Percentiles rank a stretch among this genome's conserved stretches.
Conservation (phyloP, 2,113 vertebrate genomes). For the Pimephales promelas region DNA sequence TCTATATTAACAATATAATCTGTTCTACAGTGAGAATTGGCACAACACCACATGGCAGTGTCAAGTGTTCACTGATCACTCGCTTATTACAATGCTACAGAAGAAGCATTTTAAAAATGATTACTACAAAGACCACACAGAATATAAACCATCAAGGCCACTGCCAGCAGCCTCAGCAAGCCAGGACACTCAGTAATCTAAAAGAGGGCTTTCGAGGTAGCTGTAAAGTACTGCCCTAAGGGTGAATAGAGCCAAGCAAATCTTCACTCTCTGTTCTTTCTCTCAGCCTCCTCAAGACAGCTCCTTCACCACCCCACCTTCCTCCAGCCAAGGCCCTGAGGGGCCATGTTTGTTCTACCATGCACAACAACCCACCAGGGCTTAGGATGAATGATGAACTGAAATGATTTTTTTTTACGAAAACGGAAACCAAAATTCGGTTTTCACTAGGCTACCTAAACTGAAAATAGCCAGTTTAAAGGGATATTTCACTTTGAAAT, state of each 20-base stretch:
- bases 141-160: background rate
- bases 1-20: background rate
- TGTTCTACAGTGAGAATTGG: background rate
- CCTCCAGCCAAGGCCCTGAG: background rate
- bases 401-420: background rate
- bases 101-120: background rate
- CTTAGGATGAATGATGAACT: background rate
- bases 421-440: background rate
- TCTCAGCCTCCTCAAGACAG: constrained; percentile 11
- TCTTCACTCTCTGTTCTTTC: background rate
- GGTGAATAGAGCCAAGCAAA: background rate
- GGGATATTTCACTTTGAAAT: too few species aligned
- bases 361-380: background rate
- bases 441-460: background rate
- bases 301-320: background rate
- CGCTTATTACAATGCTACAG: background rate
- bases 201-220: background rate
- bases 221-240: constrained; percentile 13
- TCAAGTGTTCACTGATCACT: background rate
- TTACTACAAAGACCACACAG: background rate
- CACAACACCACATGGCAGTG: background rate
- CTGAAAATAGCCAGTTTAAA: background rate
- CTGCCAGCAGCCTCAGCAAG: background rate
- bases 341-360: background rate
- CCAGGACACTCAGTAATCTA: constrained; percentile 32